phyloP scores from a whole-genome alignment of 2,888 invertebrate genomes.

The Hypomecis punctinalis region DNA sequence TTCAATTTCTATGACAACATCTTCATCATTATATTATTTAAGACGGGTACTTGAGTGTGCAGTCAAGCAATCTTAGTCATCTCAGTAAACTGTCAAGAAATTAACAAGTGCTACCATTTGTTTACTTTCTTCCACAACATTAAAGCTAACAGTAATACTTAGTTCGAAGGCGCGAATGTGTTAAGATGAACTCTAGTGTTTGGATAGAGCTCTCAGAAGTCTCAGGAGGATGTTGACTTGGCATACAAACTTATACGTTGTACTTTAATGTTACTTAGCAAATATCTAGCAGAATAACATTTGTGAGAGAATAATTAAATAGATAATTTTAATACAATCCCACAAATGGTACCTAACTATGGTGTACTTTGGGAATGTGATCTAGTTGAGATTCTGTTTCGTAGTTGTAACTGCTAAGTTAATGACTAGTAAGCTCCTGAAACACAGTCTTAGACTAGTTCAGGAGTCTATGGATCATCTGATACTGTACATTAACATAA shows the following conservation, averaged over 20 bases:
- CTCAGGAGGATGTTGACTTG: constrained; percentile 56
- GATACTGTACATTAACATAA: no score
- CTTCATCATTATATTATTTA: background rate
- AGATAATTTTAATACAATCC: no score
- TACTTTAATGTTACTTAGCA: constrained; percentile 6
- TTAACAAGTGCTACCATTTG: constrained; percentile 28
- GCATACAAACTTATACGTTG: constrained; percentile 34
- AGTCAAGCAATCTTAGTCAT: constrained; percentile 3
- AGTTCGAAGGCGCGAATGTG: constrained; percentile 46
- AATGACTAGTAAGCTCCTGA: no score
- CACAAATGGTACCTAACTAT: no score
- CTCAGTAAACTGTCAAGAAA: constrained; percentile 16
- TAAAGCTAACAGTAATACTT: constrained; percentile 14
- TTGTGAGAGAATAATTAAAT: background rate
- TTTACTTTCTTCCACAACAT: constrained; percentile 32
- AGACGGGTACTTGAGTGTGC: background rate
- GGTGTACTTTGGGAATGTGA: no score
- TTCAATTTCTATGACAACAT: background rate
- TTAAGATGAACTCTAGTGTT: constrained; percentile 48
- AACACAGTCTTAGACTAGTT: no score
- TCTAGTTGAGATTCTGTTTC: no score
- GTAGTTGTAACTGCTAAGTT: no score
- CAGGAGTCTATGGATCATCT: no score
- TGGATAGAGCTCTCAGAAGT: constrained; percentile 51
- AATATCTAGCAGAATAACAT: background rate